Evolutionary conservation across 2,113 vertebrate species (phyloP).

Genomic region (Peromyscus maniculatus): DNA sequence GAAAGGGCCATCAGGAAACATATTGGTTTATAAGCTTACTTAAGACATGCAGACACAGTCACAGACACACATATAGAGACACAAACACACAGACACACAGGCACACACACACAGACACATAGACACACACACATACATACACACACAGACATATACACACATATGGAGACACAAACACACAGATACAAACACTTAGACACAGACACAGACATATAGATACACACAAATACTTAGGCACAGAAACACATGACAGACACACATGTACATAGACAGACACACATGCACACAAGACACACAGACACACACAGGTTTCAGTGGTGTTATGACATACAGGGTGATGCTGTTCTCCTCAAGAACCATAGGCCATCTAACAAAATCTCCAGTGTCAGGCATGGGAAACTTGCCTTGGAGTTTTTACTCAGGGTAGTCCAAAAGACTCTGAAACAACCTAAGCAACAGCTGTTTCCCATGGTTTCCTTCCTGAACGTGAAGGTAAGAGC

Average conservation of each 20-base stretch:
- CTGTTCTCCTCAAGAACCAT: background rate
- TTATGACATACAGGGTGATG: background rate
- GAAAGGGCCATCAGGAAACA: background rate
- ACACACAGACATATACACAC: too few relatives aligned
- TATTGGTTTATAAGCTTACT: background rate
- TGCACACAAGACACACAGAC: background rate
- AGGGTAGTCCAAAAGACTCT: background rate
- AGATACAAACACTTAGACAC: background rate
- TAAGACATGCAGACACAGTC: background rate
- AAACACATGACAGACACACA: background rate
- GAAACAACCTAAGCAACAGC: background rate
- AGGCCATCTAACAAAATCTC: background rate
- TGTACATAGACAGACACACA: background rate
- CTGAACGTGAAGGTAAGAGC: background rate
- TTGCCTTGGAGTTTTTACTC: background rate
- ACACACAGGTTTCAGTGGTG: background rate
- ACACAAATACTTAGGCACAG: too few relatives aligned
- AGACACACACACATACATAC: background rate
- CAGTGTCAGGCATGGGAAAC: background rate
- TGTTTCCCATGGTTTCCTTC: background rate
- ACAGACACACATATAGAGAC: too few relatives aligned
- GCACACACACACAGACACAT: background rate
- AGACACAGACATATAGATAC: too few relatives aligned
- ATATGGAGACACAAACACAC: too few relatives aligned
- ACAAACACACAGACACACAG: too few relatives aligned